Base-by-base conservation (phyloP, 2,797 vertebrate genomes). In the Carcharodon carcharias region DNA sequence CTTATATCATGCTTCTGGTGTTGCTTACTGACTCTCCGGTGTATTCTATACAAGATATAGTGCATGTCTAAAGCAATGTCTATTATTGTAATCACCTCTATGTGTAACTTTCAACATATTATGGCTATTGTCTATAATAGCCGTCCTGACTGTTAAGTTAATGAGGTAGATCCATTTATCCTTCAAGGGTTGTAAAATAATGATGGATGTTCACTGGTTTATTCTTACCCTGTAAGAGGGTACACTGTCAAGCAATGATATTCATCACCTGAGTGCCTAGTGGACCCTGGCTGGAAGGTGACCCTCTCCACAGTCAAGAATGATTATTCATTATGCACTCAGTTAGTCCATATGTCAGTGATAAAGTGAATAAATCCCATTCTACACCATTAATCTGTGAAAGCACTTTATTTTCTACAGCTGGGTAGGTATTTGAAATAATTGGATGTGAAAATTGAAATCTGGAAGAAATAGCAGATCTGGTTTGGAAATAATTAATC, bases 361-460 rank as follows among this genome's bases (percentile, higher is more conserved):
- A 95, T 71, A 73, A 95, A 73, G 40, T 54, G 67, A 71, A 56
- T 71, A 73, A 16, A 54, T 56, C 67, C 45, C 67, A 50, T 69
- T 95, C 65, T 73, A 8, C 93, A 54, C 31, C 93, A 71, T 95
- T 71, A 71, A 95, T 95, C 67, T 28, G 65, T 40, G 65, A 73
- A 50, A 45, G 45, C 45, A 71, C 94, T 95, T 71, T 56, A 73
- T 95, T 95, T 71, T 95, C 45, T 95, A 56, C 94, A 95, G 94
- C 67, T 95, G 94, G 45, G 31, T 71, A 95, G 45, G 28, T 73
- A 73, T 95, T 95, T 18, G 67, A 73, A 73, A 95, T 95, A 95
- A 95, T 95, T 95, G 67, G 67, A 95, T 73, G 94, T 95, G 94
- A 95, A 95, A 95, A 71, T 69, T 95, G 45, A 95, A 95, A 95